These are phyloP conservation scores for Nomada hirtipes DNA, from an alignment of 2,888 invertebrate genomes.

Conservation along the genomic window DNA sequence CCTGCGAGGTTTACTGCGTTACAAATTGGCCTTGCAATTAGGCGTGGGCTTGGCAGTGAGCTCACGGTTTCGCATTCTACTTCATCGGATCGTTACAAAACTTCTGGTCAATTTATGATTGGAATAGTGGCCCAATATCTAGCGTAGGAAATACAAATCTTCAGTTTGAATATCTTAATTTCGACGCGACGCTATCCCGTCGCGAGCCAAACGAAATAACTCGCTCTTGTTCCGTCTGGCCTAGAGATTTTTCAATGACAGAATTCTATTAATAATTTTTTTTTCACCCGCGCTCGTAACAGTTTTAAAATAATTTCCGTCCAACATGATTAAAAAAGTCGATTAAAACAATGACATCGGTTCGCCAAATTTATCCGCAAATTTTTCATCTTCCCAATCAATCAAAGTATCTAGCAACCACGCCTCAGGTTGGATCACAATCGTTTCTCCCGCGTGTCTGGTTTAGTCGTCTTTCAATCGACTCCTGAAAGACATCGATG, in stretches of 20 bases:
- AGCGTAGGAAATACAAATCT: not conserved
- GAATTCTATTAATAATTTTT: conserved; percentile 41
- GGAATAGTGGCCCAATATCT: not conserved
- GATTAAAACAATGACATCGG: too few relatives aligned
- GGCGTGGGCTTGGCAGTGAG: conserved; percentile 19
- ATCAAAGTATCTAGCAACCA: not conserved
- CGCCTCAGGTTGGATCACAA: not conserved
- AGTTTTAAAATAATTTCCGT: too few relatives aligned
- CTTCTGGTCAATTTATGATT: not conserved
- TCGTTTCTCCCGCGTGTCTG: not conserved
- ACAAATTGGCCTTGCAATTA: conserved; percentile 52
- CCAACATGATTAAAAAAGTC: too few relatives aligned
- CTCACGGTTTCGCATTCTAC: not conserved
- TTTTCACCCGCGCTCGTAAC: too few relatives aligned
- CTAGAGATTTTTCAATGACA: conserved; percentile 29
- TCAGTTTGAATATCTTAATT: not conserved
- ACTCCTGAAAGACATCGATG: conserved; percentile 20
- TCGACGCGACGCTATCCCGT: not conserved
- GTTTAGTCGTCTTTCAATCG: conserved; percentile 14
- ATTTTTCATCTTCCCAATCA: not conserved
- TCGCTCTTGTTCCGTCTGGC: not conserved
- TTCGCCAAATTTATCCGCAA: too few relatives aligned
- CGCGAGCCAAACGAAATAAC: conserved; percentile 37
- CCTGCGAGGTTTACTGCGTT: conserved; percentile 19
- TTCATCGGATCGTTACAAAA: not conserved